These are phyloP conservation scores for Halocaridina rubra DNA, from an alignment of 2,888 invertebrate species.

Conservation along the genomic window DNA sequence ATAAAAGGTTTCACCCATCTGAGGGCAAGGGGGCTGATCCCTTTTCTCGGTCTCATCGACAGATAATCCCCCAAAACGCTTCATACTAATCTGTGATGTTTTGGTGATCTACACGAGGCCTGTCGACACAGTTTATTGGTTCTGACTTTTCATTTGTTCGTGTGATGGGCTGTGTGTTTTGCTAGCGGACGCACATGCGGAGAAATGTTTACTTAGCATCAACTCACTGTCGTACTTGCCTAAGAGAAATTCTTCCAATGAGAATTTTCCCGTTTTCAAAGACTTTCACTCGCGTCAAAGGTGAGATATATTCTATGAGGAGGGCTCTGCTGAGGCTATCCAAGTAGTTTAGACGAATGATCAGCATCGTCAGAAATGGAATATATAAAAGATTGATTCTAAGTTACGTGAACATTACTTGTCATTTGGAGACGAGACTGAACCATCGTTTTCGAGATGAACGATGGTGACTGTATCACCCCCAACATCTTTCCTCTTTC, in stretches of 20 bases:
- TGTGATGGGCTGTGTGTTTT: slow-evolving; percentile 55
- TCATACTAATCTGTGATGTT: slow-evolving; percentile 22
- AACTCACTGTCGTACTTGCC: slow-evolving; percentile 54
- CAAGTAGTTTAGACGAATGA: no score
- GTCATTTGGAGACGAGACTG: no score
- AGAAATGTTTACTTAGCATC: slow-evolving; percentile 56
- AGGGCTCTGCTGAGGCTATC: no score
- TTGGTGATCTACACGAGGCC: slow-evolving; percentile 50
- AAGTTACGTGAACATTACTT: no score
- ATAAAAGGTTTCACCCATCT: no score
- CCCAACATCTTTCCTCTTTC: slow-evolving; percentile 28
- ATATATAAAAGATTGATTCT: no score
- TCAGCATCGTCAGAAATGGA: no score
- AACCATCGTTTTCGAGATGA: slow-evolving; percentile 15
- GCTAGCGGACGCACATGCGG: slow-evolving; percentile 54
- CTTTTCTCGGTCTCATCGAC: neutral
- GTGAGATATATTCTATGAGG: no score
- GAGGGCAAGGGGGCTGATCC: neutral
- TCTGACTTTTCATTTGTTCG: slow-evolving; percentile 58
- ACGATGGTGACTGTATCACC: slow-evolving; percentile 30
- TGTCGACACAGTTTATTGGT: slow-evolving; percentile 59
- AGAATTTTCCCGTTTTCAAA: no score
- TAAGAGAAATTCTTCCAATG: no score
- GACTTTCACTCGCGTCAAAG: no score
- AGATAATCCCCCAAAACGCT: neutral